Conservation (phyloP, 2,888 invertebrate species). For the Sturmia bella region DNA sequence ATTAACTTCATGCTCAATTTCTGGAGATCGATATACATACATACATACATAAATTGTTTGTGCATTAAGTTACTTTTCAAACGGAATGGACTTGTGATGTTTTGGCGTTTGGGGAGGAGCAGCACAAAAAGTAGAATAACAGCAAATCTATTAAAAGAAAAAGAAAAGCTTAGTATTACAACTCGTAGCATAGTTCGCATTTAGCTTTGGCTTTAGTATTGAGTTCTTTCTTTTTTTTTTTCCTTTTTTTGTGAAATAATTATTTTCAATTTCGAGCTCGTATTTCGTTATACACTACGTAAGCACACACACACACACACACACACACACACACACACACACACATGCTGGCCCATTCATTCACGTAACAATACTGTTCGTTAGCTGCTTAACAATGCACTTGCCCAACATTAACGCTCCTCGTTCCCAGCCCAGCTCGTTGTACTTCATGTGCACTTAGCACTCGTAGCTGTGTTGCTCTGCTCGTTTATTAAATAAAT, state of each 20-base stretch:
- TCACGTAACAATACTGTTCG: constrained; percentile 11
- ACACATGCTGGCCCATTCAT: neutral
- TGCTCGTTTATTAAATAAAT: constrained; percentile 13
- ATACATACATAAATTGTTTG: too few species aligned
- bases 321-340: neutral
- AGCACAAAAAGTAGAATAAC: neutral
- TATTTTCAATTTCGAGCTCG: constrained; percentile 53
- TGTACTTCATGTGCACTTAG: constrained; percentile 11
- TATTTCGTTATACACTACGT: constrained; percentile 40
- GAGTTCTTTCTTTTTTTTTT: constrained; percentile 28
- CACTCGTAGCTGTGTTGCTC: constrained; percentile 20
- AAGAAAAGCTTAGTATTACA: constrained; percentile 18
- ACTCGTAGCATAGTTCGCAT: constrained; percentile 15
- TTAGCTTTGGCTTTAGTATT: constrained; percentile 28
- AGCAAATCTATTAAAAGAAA: constrained; percentile 21
- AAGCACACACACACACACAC: neutral
- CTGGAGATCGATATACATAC: constrained; percentile 8
- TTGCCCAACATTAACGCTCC: constrained; percentile 42
- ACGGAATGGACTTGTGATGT: neutral
- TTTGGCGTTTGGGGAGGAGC: neutral
- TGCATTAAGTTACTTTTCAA: constrained; percentile 1
- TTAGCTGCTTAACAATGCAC: constrained; percentile 23
- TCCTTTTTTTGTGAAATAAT: constrained; percentile 47
- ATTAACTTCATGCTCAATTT: neutral
- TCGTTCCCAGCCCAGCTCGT: constrained; percentile 6